phyloP scores from a whole-genome alignment of 2,113 vertebrate species.

The Piaya cayana region DNA sequence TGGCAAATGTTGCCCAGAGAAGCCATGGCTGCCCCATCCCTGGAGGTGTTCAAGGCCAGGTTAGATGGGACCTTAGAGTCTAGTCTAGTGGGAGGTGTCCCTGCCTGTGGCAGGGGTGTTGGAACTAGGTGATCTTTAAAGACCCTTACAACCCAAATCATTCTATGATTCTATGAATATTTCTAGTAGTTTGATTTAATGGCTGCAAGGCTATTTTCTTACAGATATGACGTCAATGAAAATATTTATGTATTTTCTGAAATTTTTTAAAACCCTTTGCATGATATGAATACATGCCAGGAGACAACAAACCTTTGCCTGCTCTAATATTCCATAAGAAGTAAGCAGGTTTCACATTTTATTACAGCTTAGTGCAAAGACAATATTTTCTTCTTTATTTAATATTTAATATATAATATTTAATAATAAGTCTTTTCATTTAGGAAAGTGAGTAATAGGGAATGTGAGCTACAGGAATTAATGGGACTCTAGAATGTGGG shows the following conservation, averaged over 20 bases:
- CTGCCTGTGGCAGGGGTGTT: no score
- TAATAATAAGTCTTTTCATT: not conserved
- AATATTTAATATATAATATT: not conserved
- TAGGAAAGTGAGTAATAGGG: not conserved
- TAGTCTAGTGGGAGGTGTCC: no score
- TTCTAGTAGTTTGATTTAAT: not conserved
- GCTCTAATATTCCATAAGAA: not conserved
- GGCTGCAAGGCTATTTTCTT: not conserved
- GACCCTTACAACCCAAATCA: no score
- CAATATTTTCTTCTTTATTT: fast-evolving
- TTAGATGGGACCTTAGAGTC: no score
- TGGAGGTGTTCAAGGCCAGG: no score
- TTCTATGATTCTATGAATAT: not conserved
- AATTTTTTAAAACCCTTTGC: not conserved
- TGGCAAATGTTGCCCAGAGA: no score
- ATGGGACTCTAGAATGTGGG: not conserved
- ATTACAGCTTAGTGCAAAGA: not conserved
- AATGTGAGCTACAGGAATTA: not conserved
- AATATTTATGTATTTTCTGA: not conserved
- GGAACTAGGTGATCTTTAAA: no score
- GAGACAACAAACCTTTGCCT: not conserved
- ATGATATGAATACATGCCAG: not conserved
- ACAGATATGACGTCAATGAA: not conserved
- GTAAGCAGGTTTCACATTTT: not conserved
- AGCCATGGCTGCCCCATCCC: no score